phyloP scores from a whole-genome alignment of 2,888 invertebrate species.

The Seladonia tumulorum region DNA sequence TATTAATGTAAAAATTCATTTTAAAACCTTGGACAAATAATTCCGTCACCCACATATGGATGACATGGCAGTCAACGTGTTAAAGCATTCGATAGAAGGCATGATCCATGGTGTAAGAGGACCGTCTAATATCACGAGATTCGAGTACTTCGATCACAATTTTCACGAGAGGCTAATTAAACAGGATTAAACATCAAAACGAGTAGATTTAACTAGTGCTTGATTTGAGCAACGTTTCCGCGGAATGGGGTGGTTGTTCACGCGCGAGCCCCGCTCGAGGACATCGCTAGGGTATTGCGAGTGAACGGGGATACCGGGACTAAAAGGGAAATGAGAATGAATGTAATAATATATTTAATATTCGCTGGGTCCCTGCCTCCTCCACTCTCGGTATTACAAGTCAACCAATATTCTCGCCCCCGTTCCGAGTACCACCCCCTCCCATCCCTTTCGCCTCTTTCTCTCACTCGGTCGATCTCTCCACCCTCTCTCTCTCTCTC shows the following conservation, averaged over 20 bases:
- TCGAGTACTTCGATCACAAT: neutral
- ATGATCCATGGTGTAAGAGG: neutral
- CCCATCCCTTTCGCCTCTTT: conserved; percentile 19
- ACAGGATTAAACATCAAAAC: neutral
- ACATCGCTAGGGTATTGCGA: conserved; percentile 68
- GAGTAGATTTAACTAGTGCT: neutral
- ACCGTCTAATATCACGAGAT: neutral
- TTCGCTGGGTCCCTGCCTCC: conserved; percentile 80
- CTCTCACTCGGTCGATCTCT: conserved; percentile 4
- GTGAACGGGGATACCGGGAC: conserved; percentile 70
- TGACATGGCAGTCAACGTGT: too few relatives aligned
- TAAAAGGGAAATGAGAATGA: conserved; percentile 83
- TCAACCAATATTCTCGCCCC: conserved; percentile 83
- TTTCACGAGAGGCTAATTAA: neutral
- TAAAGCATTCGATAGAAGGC: neutral
- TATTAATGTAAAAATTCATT: too few relatives aligned
- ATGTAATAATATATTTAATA: conserved; percentile 84
- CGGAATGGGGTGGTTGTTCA: conserved; percentile 55
- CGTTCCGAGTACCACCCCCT: conserved; percentile 56
- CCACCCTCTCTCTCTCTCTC: conserved; percentile 26
- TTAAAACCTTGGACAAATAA: too few relatives aligned
- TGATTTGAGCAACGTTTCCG: conserved; percentile 4
- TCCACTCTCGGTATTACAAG: conserved; percentile 82
- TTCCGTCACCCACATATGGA: too few relatives aligned
- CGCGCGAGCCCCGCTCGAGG: conserved; percentile 60